Evolutionary conservation across 92 coral and sea anemone species (phyloP).

Genomic region (Isaurus tuberculatus): DNA sequence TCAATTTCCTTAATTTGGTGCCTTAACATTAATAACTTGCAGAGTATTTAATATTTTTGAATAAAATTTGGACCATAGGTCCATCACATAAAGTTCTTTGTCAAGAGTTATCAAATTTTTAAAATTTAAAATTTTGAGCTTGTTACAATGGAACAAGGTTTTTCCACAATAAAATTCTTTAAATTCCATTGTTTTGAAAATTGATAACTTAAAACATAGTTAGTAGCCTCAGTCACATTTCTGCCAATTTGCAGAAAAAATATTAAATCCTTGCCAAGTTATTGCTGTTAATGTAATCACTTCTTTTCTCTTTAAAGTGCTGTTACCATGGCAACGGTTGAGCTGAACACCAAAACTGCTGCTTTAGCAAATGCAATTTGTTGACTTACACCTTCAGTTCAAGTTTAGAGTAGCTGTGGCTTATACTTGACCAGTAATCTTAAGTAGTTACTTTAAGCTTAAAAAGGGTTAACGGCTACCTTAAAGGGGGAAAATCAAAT

Average conservation of each 20-base stretch:
- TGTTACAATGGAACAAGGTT: slow-evolving; percentile 10
- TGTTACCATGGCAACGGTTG: slow-evolving; percentile 28
- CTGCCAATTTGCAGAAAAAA: slow-evolving; percentile 20
- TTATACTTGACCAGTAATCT: slow-evolving; percentile 22
- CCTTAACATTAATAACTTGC: slow-evolving; percentile 11
- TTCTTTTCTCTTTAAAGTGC: slow-evolving; percentile 8
- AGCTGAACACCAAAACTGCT: slow-evolving; percentile 18
- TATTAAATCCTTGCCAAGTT: slow-evolving; percentile 7
- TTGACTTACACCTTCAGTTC: slow-evolving; percentile 8
- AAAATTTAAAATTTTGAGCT: too few relatives aligned
- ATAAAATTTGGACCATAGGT: slow-evolving; percentile 31
- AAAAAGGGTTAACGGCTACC: slow-evolving; percentile 10
- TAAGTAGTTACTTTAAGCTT: slow-evolving; percentile 7
- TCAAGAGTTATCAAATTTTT: too few relatives aligned
- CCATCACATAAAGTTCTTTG: slow-evolving; percentile 27
- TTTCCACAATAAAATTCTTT: slow-evolving; percentile 10
- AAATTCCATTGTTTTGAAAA: too few relatives aligned
- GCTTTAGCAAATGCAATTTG: slow-evolving; percentile 21
- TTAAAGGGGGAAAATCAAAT: too few relatives aligned
- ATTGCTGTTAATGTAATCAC: slow-evolving; percentile 14
- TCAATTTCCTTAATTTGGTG: slow-evolving; percentile 1
- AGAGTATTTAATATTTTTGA: slow-evolving; percentile 10
- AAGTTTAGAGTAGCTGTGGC: slow-evolving; percentile 27
- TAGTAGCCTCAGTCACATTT: slow-evolving; percentile 8
- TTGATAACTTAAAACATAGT: slow-evolving; percentile 10